A percentile compares a stretch with the other conserved stretches of the same genome.
Conservation (phyloP, 1,140 invertebrate species). For the Drosophila tsacasi region DNA sequence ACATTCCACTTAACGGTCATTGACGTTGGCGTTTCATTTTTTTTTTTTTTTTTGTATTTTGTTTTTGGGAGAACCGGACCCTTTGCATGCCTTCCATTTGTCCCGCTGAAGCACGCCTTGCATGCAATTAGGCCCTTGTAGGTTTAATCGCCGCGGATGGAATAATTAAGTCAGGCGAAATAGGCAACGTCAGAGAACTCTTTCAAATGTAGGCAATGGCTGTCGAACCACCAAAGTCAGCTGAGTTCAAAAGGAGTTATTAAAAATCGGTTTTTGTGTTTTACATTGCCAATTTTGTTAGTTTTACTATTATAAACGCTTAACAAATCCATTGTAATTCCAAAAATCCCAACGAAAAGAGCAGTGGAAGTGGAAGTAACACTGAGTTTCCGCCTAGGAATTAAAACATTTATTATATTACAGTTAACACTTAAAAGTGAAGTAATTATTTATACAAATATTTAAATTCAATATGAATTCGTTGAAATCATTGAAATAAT, state of each 20-base stretch:
- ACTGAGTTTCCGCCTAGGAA: no score
- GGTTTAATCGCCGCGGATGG: slow-evolving; percentile 47
- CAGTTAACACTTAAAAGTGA: no score
- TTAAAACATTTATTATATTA: no score
- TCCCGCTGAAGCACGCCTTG: slow-evolving; percentile 27
- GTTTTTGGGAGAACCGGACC: slow-evolving; percentile 25
- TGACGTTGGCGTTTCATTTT: slow-evolving; percentile 56
- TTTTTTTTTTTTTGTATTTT: slow-evolving; percentile 10
- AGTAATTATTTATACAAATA: no score
- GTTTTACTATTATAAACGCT: not conserved
- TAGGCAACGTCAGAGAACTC: not conserved
- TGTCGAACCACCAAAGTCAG: not conserved
- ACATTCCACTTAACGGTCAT: slow-evolving; percentile 76
- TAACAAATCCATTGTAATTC: no score
- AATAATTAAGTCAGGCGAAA: slow-evolving; percentile 35
- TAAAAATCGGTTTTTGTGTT: not conserved
- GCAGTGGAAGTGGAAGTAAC: no score
- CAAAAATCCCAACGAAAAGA: no score
- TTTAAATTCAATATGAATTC: no score
- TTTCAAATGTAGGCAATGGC: slow-evolving; percentile 13
- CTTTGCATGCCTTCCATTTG: slow-evolving; percentile 45
- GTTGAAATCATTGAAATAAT: no score
- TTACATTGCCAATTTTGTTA: not conserved
- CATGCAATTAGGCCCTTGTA: slow-evolving; percentile 60
- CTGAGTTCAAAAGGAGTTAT: not conserved